Conservation (phyloP, 2,113 vertebrate species). For the Verasper variegatus region DNA sequence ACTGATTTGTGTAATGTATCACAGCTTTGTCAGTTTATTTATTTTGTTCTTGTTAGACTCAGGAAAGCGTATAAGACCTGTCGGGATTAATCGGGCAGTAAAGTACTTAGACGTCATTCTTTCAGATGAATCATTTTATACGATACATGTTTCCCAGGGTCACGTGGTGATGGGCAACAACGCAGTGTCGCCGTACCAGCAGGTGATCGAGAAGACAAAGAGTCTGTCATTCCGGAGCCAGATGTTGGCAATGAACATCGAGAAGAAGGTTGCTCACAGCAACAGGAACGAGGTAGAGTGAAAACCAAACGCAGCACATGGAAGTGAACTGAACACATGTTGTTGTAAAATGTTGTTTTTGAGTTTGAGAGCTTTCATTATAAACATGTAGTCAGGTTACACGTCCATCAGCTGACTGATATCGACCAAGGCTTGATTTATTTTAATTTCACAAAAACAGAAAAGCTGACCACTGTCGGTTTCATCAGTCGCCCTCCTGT, state of each 20-base stretch:
- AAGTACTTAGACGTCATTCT: background rate
- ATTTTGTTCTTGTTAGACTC: background rate
- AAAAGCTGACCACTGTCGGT: no score
- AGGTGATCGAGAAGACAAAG: conserved; percentile 98
- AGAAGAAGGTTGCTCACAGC: conserved; percentile 92
- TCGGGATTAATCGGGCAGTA: background rate
- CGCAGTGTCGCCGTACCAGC: conserved; percentile 95
- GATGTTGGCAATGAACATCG: conserved; percentile 97
- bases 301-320: background rate
- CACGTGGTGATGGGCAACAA: conserved; percentile 99
- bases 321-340: no score
- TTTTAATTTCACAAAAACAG: background rate
- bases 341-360: no score
- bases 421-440: background rate
- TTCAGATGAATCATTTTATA: background rate
- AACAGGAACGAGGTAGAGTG: conserved; percentile 88
- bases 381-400: background rate
- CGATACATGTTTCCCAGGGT: conserved; percentile 78
- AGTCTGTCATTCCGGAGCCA: conserved; percentile 95
- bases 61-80: background rate
- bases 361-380: background rate
- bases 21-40: background rate
- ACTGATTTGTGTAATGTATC: background rate
- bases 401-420: background rate
- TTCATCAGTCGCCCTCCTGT: no score